Conservation (phyloP, 35 echinoderm and acorn worm genomes). For the Strongylocentrotus purpuratus region DNA sequence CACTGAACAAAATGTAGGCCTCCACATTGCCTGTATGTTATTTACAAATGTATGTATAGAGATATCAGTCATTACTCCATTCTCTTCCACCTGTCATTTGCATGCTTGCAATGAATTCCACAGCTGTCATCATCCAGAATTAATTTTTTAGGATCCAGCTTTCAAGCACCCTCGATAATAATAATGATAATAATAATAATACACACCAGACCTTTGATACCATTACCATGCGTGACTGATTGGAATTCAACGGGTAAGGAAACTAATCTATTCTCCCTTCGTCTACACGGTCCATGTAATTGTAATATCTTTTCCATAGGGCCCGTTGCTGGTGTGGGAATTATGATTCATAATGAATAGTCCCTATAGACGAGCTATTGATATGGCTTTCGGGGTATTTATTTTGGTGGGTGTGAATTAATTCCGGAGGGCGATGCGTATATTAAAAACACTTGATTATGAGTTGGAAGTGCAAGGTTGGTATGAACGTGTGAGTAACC, state of each 20-base stretch:
- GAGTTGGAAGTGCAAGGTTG: background rate
- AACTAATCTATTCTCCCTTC: background rate
- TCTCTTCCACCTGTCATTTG: background rate
- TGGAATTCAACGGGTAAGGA: background rate
- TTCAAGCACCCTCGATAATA: background rate
- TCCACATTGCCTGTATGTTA: background rate
- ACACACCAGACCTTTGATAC: background rate
- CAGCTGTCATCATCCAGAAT: background rate
- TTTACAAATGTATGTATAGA: background rate
- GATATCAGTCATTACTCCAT: background rate
- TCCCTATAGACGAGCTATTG: background rate
- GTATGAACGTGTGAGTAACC: background rate
- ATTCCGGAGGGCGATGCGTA: background rate
- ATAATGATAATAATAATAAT: background rate
- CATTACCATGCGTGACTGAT: background rate
- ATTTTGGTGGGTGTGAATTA: background rate
- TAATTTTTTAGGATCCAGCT: background rate
- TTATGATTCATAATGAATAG: conserved; percentile 19
- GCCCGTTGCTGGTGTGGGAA: background rate
- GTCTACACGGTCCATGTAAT: background rate
- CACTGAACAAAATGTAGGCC: too few relatives aligned
- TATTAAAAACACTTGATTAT: background rate
- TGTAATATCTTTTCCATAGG: background rate
- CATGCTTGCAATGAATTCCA: background rate
- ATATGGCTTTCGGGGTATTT: background rate